phyloP scores from a whole-genome alignment of 2,113 vertebrate species.

The Gadus chalcogrammus region DNA sequence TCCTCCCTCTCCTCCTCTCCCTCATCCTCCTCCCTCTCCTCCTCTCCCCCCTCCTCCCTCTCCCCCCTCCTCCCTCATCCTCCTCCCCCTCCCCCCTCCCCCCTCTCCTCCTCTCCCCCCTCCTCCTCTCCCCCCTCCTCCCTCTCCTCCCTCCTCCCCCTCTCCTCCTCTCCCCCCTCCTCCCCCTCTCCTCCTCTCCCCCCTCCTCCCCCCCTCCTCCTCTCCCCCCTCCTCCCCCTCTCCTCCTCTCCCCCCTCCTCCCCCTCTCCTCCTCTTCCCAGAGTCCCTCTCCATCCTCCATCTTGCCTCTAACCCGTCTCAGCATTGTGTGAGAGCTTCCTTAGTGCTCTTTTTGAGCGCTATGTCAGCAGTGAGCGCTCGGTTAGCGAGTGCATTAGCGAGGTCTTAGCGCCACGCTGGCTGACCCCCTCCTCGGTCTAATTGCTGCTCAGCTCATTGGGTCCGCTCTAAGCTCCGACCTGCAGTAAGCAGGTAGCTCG shows the following conservation, averaged over 20 bases:
- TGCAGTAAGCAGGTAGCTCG: no score
- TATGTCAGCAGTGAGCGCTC: no score
- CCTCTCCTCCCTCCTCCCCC: not conserved
- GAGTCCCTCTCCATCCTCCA: not conserved
- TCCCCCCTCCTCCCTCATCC: no score
- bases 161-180: not conserved
- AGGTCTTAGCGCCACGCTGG: no score
- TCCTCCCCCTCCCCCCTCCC: slow-evolving; percentile 8
- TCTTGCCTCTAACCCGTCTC: no score
- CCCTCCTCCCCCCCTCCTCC: no score
- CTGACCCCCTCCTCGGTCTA: not conserved
- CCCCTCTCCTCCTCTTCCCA: not conserved
- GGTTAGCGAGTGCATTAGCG: no score
- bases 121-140: not conserved
- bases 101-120: not conserved
- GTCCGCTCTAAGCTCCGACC: no score
- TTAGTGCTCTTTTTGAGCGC: no score
- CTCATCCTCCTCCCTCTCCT: no score
- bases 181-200: not conserved
- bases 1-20: not conserved
- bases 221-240: not conserved
- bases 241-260: not conserved
- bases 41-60: no score
- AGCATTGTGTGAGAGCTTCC: no score
- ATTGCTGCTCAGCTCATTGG: not conserved